These are phyloP conservation scores for Aphaenogaster rudis DNA, from an alignment of 1,140 invertebrate genomes.

Conservation along the genomic window DNA sequence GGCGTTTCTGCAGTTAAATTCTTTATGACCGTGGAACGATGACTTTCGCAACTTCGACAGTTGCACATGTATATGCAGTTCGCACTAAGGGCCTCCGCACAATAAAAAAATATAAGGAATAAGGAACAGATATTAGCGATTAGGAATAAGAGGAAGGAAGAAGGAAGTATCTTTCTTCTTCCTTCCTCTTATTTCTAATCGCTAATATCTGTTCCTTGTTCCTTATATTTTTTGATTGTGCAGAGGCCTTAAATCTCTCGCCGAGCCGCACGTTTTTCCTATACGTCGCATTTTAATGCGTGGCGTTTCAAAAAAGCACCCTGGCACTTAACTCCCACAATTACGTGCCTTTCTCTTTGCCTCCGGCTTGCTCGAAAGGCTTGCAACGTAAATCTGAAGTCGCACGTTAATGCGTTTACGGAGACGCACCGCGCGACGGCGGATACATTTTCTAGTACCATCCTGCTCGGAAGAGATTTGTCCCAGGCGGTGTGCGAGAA, in stretches of 20 bases:
- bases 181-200: too few species aligned
- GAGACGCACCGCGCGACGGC: background rate
- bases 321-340: background rate
- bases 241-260: background rate
- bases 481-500: conserved; percentile 12
- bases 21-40: conserved; percentile 15
- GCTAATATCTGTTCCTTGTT: too few species aligned
- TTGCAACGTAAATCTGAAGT: conserved; percentile 39
- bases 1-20: background rate
- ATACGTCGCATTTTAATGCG: background rate
- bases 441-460: conserved; percentile 38
- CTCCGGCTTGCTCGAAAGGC: background rate
- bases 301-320: background rate
- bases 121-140: too few species aligned
- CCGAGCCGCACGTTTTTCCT: background rate
- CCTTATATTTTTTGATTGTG: too few species aligned
- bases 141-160: too few species aligned
- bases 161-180: too few species aligned
- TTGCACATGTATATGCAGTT: background rate
- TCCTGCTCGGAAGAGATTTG: conserved; percentile 54
- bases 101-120: too few species aligned
- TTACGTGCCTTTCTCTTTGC: conserved; percentile 11
- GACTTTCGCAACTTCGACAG: conserved; percentile 6
- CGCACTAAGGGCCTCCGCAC: background rate
- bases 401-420: conserved; percentile 42